A percentile compares a stretch with the other conserved stretches of the same genome.
phyloP scores from a whole-genome alignment of 2,113 vertebrate species.

The Phainopepla nitens region DNA sequence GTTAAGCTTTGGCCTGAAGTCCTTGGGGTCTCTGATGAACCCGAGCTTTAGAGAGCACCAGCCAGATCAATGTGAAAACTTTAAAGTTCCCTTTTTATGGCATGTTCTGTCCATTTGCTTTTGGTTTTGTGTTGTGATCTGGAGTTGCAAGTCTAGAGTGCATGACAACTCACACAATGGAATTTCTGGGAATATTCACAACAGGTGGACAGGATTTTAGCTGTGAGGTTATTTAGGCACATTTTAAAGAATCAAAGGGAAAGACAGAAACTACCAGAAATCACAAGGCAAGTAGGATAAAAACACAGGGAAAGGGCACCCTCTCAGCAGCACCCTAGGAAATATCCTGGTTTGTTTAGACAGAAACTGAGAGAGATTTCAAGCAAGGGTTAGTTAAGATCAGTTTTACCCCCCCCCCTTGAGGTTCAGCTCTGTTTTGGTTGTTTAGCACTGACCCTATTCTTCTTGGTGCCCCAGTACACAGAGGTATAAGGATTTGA shows the following conservation, averaged over 20 bases:
- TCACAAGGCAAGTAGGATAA: neutral
- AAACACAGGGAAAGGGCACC: neutral
- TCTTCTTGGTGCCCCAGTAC: neutral
- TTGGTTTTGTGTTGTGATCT: neutral
- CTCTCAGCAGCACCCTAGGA: neutral
- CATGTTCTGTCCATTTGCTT: neutral
- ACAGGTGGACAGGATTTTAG: neutral
- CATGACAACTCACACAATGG: neutral
- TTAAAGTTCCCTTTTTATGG: neutral
- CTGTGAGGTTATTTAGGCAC: neutral
- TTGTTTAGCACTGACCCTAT: neutral
- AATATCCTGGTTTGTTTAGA: neutral
- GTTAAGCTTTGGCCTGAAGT: neutral
- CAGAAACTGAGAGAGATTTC: neutral
- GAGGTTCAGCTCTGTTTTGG: neutral
- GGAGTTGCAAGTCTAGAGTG: neutral
- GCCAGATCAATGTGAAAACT: neutral
- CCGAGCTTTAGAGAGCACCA: neutral
- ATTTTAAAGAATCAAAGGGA: neutral
- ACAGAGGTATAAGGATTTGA: neutral
- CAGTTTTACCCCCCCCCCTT: neutral
- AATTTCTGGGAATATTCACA: neutral
- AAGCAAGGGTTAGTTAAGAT: neutral
- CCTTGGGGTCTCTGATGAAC: neutral
- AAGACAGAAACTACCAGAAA: neutral